phyloP scores from a whole-genome alignment of 1,140 invertebrate genomes.

The Leguminivora glycinivorella region DNA sequence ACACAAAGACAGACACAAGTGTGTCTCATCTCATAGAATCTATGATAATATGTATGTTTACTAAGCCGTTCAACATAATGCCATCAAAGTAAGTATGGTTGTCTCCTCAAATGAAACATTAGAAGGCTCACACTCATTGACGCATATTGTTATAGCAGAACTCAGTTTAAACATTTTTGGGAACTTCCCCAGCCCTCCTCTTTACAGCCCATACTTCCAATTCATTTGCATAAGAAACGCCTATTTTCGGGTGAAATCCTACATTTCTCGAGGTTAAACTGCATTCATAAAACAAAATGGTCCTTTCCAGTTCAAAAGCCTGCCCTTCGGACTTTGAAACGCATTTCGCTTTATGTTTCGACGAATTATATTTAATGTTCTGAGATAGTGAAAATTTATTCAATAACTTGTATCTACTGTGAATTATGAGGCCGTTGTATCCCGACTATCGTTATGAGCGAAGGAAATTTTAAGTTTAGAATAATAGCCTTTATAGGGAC shows the following conservation, averaged over 20 bases:
- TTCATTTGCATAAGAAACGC: constrained; percentile 20
- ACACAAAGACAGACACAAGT: no score
- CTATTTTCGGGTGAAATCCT: constrained; percentile 21
- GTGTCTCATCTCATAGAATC: no score
- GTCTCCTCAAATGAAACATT: no score
- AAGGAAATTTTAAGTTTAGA: no score
- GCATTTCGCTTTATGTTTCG: constrained; percentile 17
- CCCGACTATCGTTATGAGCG: neutral
- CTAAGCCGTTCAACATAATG: no score
- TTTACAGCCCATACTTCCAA: neutral
- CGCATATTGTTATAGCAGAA: neutral
- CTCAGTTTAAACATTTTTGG: neutral
- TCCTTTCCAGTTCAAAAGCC: neutral
- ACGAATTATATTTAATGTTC: constrained; percentile 16
- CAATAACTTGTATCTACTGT: neutral
- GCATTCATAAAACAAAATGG: constrained; percentile 12
- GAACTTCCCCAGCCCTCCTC: neutral
- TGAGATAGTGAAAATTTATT: constrained; percentile 5
- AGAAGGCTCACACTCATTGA: no score
- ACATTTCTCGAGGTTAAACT: constrained; percentile 12
- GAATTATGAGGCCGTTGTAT: neutral
- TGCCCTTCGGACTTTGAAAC: constrained; percentile 8
- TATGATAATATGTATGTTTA: no score
- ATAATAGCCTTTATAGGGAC: no score
- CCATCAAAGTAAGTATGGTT: no score